Evolutionary conservation across 2,113 vertebrate species (phyloP), one percentile per base, ranked within the genome.

Genomic region (Dissostichus mawsoni): DNA sequence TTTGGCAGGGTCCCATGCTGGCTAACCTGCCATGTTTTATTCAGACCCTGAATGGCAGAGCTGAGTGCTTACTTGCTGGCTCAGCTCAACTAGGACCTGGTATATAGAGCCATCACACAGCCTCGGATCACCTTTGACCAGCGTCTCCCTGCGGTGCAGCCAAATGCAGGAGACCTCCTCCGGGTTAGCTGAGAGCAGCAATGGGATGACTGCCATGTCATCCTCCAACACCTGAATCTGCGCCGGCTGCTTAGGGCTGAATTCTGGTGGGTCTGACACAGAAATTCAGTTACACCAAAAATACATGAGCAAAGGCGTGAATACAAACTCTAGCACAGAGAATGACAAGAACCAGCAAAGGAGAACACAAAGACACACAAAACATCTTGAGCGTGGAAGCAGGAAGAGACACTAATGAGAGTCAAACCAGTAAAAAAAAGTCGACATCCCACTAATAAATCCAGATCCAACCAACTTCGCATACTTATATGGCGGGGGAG

Each of bases 221-320:
- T 95, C 90, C 69, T 96, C 95, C 64, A 82, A 71, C 65, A 92
- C 92, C 83, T 92, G 86, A 50, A 96, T 77, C 41, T 84, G 80
- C 17, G 18, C 85, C 13, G 90, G 91, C 76, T 95, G 94, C 17
- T 93, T 88, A n/a, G 89, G 74, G n/a, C 84, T 82, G 86, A 96
- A 96, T 90, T 96, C 95, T 33, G 95, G 96, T 10, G 94, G 91
- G 80, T 93, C 95, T 96, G 76, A 78, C 61, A 67, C 62, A 84
- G 9, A 80, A 29, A 91, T 52, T 67, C 55, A 83, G 48, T 23
- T 47, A 69, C 14, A 77, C 47, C 56, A 81, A 25, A 71, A 52
- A 67, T 29, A 72, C 58, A 80, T 0, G 20, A 47, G 18, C 17
- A 66, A 29, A 76, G 16, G 67, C 59, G 59, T 8, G 20, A 25